These are phyloP conservation scores for Coenobita brevimanus DNA, from an alignment of 1,140 invertebrate genomes.

Conservation along the genomic window DNA sequence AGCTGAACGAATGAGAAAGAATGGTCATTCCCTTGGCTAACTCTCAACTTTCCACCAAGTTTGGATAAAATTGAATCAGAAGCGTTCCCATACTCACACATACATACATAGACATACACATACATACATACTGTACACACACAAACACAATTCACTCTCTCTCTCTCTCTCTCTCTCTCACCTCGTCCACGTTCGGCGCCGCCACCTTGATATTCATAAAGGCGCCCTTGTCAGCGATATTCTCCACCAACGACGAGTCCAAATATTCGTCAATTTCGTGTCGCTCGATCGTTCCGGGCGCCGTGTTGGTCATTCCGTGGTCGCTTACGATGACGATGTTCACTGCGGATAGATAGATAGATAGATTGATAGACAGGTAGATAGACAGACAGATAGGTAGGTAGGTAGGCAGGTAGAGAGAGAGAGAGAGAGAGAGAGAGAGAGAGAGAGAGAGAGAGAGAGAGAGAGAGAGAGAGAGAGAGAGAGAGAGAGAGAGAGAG, in stretches of 20 bases:
- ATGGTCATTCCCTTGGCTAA: too few species aligned
- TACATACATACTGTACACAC: not conserved
- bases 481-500: too few species aligned
- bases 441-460: too few species aligned
- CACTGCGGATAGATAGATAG: slow-evolving; percentile 68
- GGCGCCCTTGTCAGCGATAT: slow-evolving; percentile 71
- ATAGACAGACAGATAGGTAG: too few species aligned
- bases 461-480: too few species aligned
- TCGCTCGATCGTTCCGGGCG: slow-evolving; percentile 60
- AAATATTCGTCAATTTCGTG: slow-evolving; percentile 72
- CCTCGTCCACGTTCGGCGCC: slow-evolving; percentile 28
- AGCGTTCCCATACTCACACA: too few species aligned
- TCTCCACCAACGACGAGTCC: slow-evolving; percentile 69
- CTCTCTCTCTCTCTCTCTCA: not conserved
- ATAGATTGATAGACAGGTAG: too few species aligned
- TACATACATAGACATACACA: too few species aligned
- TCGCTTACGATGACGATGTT: slow-evolving; percentile 75
- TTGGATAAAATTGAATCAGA: too few species aligned
- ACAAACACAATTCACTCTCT: not conserved
- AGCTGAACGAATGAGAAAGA: too few species aligned
- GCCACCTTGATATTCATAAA: slow-evolving; percentile 71
- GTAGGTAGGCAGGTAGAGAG: not conserved
- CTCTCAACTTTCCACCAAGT: too few species aligned
- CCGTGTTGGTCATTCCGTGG: slow-evolving; percentile 74
- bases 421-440: not conserved